A percentile compares a stretch with the other conserved stretches of the same genome.
Evolutionary conservation across 2,797 vertebrate genomes (phyloP).

Genomic region (Odontamblyopus lacepedii): DNA sequence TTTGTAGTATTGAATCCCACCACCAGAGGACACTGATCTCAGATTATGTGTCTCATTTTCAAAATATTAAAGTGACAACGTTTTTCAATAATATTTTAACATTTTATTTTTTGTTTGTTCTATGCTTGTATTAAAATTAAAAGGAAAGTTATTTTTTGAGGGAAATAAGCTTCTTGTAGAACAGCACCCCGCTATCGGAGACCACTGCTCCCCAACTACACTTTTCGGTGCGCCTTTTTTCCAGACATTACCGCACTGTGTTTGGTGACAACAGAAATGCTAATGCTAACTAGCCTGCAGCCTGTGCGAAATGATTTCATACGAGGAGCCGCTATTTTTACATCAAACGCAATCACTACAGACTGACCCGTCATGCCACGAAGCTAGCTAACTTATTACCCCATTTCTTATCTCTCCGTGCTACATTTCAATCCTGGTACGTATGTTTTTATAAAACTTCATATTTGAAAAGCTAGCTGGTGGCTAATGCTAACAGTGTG

Average conservation of each 20-base stretch:
- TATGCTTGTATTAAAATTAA: too few relatives aligned
- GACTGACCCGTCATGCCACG: conserved; percentile 38
- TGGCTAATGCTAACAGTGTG: conserved; percentile 11
- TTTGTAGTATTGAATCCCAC: not conserved
- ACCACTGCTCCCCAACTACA: conserved; percentile 10
- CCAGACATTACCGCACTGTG: conserved; percentile 39
- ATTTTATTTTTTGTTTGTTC: too few relatives aligned
- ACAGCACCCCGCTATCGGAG: not conserved
- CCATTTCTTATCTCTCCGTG: conserved; percentile 22
- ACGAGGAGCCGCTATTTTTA: conserved; percentile 18
- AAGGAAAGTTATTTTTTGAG: not conserved
- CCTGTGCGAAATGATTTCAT: conserved; percentile 57
- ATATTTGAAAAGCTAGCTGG: conserved; percentile 19
- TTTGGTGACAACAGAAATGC: conserved; percentile 53
- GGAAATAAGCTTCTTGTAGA: conserved; percentile 4
- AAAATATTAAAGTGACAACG: too few relatives aligned
- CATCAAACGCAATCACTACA: conserved; percentile 20
- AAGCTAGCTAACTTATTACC: conserved; percentile 37
- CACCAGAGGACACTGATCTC: not conserved
- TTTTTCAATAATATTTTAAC: too few relatives aligned
- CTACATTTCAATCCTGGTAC: conserved; percentile 52
- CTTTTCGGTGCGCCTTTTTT: conserved; percentile 49
- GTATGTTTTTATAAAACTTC: conserved; percentile 27
- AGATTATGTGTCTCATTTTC: not conserved
- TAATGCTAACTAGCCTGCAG: conserved; percentile 36